Evolutionary conservation across 1,140 invertebrate genomes (phyloP), one percentile per base, ranked within the genome.

Genomic region (Tribolium castaneum): DNA sequence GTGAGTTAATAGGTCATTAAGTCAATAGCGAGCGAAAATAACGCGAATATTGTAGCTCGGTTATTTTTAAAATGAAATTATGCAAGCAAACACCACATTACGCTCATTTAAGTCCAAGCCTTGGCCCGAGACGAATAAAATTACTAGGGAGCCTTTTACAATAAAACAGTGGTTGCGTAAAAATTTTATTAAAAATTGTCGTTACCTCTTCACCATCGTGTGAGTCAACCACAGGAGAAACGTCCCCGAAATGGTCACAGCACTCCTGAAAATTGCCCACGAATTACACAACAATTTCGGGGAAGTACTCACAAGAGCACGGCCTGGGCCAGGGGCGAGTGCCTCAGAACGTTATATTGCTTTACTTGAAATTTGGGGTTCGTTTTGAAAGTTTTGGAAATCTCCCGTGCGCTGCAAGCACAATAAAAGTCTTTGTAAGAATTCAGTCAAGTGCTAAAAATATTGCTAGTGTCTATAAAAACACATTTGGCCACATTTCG

Each of bases 371-470:
- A 87, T 2, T 90, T 88, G 6, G 82, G 79, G 77, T 86, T 87
- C 71, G 85, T 81, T 71, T 86, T 85, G 74, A 88, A 90, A 14
- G 87, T 84, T 12, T 83, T 85, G 34, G 90, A 82, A 83, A 91
- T 90, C 75, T 86, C 86, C 59, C 86, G 85, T 1, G 87, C 82
- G 16, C 90, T 91, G 85, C n/a, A 89, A 89, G 80, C 73, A 77
- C 56, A 80, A 78, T 78, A 62, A 77, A 77, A 75, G 78, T 71
- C 14, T 16, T 59, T 56, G 19, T 30, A n/a, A 34, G 34, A 25
- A 62, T 25, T 25, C n/a, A 62, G 6, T 66, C 35, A 66, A 66
- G 22, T 13, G 30, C 59, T 66, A 66, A 83, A 35, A 76, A 12
- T 59, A 70, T 66, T 34, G 59, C 59, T 35, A 70, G 12, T 49